Evolutionary conservation across 2,797 vertebrate species (phyloP).

Genomic region (Aselliscus stoliczkanus): DNA sequence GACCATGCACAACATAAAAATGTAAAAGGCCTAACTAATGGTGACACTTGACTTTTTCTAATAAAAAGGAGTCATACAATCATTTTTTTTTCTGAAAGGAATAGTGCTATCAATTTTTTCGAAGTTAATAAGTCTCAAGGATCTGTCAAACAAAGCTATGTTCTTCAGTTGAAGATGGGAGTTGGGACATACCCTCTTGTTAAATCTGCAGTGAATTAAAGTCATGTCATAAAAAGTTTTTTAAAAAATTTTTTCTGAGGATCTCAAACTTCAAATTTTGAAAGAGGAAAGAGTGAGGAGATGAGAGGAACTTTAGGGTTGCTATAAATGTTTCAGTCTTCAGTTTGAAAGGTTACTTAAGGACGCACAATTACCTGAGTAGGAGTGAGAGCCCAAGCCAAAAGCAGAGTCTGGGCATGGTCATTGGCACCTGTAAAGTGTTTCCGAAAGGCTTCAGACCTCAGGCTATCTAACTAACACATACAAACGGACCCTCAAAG

Average conservation of each 20-base stretch:
- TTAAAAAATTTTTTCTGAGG: background rate
- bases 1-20: slow-evolving; percentile 8
- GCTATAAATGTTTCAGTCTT: slow-evolving; percentile 54
- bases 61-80: background rate
- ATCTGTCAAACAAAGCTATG: slow-evolving; percentile 35
- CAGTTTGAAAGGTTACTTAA: slow-evolving; percentile 51
- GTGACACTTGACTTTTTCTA: slow-evolving; percentile 26
- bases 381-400: slow-evolving; percentile 34
- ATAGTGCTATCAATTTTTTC: slow-evolving; percentile 13
- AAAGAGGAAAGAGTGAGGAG: slow-evolving; percentile 47
- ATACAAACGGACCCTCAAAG: background rate
- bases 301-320: slow-evolving; percentile 35
- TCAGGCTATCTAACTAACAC: background rate
- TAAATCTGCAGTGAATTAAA: slow-evolving; percentile 47
- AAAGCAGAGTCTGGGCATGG: slow-evolving; percentile 31
- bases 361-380: slow-evolving; percentile 55
- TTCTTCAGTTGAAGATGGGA: slow-evolving; percentile 2
- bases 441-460: background rate
- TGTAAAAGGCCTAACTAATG: background rate
- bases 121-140: slow-evolving; percentile 19
- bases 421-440: background rate
- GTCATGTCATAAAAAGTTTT: background rate
- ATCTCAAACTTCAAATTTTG: slow-evolving; percentile 52
- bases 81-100: background rate
- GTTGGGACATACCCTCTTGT: background rate